Base-by-base conservation (phyloP, 2,888 invertebrate species). In the Drosophila meridiana region DNA sequence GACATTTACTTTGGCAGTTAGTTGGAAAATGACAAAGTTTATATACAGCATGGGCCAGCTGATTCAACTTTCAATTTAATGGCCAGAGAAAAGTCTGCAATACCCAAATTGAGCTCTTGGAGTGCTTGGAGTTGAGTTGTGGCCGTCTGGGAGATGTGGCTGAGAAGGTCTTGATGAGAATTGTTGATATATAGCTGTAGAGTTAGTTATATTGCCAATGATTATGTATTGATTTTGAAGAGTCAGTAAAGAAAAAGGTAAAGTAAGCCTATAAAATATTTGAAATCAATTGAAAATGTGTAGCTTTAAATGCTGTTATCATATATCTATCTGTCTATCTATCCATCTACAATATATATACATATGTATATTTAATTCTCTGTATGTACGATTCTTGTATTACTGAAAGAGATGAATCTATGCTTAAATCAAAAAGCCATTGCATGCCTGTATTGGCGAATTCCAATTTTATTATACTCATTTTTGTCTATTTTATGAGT, bases 401-500 rank as follows among this genome's bases (percentile, higher is more conserved):
- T 30, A 7, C 3, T 30, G 7, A 30, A 7, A 3, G 4, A 48
- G 8, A 2, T n/a, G n/a, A n/a, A 3, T n/a, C 32, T 6, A 2
- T 32, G 11, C 26, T 34, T 43, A 3, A 34, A 3, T 5, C 30
- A 40, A 32, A 13, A 7, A 26, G 3, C 14, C 26, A 26, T 14
- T 26, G 28, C 26, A 4, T 43, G 28, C 20, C 11, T 32, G n/a
- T 7, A 14, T 14, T 28, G 38, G 14, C n/a, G 28, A 36, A 42
- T 67, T 55, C 5, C 47, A 30, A 5, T 43, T 56, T 42, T 47
- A 43, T 40, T 20, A 38, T 28, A 30, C 6, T 20, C 14, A 6
- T 43, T 53, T 55, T 20, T 40, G n/a, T 42, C n/a, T 8, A 14
- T 65, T 76, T 62, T 47, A 62, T 65, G 43, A 26, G 28, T 26